Conservation (phyloP, 2,113 vertebrate genomes). For the Elanoides forficatus region DNA sequence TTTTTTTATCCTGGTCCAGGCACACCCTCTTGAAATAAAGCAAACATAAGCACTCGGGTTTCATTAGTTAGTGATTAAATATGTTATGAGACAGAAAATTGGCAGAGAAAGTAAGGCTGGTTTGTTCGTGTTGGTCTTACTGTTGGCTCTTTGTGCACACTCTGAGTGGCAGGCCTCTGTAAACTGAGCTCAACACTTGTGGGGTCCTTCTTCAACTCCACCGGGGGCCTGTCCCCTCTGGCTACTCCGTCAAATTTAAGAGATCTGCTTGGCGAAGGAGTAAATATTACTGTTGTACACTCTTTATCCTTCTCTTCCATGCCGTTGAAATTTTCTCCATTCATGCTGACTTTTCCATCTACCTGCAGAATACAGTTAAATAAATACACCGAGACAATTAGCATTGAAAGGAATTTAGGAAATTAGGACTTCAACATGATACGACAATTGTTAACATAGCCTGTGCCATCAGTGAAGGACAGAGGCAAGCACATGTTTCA, state of each 20-base stretch:
- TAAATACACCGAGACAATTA: background rate
- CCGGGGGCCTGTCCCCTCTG: constrained; percentile 23
- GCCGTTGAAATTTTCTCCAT: constrained; percentile 72
- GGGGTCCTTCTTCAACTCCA: constrained; percentile 64
- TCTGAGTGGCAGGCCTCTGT: constrained; percentile 66
- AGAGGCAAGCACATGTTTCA: background rate
- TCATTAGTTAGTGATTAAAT: constrained; percentile 30
- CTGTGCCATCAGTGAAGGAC: background rate
- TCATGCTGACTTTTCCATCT: constrained; percentile 82
- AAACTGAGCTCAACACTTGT: constrained; percentile 68
- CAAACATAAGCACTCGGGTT: constrained; percentile 17
- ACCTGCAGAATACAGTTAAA: constrained; percentile 70
- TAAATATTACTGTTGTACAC: background rate
- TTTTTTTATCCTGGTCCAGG: background rate
- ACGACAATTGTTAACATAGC: background rate
- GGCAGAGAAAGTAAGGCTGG: constrained; percentile 9
- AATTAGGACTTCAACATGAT: background rate
- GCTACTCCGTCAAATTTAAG: constrained; percentile 70
- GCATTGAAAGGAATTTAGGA: background rate
- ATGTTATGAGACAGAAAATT: background rate
- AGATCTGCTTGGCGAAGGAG: constrained; percentile 64
- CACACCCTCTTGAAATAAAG: constrained; percentile 12
- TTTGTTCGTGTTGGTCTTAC: constrained; percentile 68
- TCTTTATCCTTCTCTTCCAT: constrained; percentile 68
- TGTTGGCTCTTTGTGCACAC: constrained; percentile 58